Percentiles rank a stretch among this genome's conserved stretches.
These are phyloP conservation scores for Volucella zonaria DNA, from an alignment of 2,888 invertebrate genomes.

Conservation along the genomic window DNA sequence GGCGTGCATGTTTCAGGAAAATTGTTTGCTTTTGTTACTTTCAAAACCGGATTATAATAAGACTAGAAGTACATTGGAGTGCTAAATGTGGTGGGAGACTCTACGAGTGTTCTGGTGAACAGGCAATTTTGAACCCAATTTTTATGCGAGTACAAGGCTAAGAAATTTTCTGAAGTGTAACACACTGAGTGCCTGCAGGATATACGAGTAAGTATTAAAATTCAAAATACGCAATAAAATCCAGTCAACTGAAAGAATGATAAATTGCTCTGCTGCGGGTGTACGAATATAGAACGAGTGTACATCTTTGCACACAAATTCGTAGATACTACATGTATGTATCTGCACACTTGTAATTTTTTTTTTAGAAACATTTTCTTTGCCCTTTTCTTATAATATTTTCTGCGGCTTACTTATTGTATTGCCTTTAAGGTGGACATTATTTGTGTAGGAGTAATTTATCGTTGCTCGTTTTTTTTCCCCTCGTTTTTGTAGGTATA, in stretches of 20 bases:
- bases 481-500: too few relatives aligned
- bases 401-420: too few relatives aligned
- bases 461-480: too few relatives aligned
- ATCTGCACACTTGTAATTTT: too few relatives aligned
- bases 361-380: too few relatives aligned
- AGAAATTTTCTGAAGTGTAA: background rate
- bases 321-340: too few relatives aligned
- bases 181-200: constrained; percentile 17
- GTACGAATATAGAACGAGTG: background rate
- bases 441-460: too few relatives aligned
- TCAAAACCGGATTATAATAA: background rate
- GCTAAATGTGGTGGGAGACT: too few relatives aligned
- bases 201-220: constrained; percentile 41
- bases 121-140: constrained; percentile 8
- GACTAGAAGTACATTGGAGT: too few relatives aligned
- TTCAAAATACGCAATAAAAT: constrained; percentile 63
- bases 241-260: constrained; percentile 49
- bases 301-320: background rate
- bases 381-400: too few relatives aligned
- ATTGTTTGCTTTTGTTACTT: constrained; percentile 23
- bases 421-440: too few relatives aligned
- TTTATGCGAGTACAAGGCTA: background rate
- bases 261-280: constrained; percentile 31
- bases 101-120: background rate
- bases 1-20: constrained; percentile 19